Evolutionary conservation across 2,888 invertebrate species (phyloP).

Genomic region (Metallyticus violacea): DNA sequence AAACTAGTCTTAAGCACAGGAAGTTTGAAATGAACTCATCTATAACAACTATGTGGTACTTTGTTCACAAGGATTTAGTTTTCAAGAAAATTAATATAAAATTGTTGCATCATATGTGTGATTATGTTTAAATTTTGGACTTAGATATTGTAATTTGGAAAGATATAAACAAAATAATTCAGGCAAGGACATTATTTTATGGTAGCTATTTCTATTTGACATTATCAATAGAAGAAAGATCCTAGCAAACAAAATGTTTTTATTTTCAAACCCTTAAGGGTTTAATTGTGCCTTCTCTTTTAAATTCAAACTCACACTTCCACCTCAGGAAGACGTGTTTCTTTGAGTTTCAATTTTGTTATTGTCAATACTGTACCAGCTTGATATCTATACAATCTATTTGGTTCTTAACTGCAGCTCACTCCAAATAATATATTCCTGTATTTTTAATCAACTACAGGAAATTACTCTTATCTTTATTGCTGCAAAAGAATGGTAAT

Average conservation of each 20-base stretch:
- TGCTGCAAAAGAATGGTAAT: not conserved
- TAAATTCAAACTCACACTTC: conserved; percentile 24
- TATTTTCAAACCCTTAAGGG: not conserved
- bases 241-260: not conserved
- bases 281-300: not conserved
- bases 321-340: conserved; percentile 32
- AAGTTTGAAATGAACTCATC: not conserved
- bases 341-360: conserved; percentile 27
- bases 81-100: conserved; percentile 1
- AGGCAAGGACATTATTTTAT: not conserved
- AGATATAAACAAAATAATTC: conserved; percentile 1
- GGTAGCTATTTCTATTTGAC: not conserved
- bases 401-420: not conserved
- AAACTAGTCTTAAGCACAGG: not conserved
- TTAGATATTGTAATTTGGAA: not conserved
- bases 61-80: not conserved
- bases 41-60: not conserved
- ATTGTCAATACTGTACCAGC: conserved; percentile 30
- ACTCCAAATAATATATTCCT: not conserved
- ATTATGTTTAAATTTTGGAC: not conserved
- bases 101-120: not conserved
- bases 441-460: not conserved
- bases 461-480: not conserved
- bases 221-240: not conserved
- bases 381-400: not conserved